Conservation (phyloP, 1,140 invertebrate genomes). For the Drosophila ficusphila region DNA sequence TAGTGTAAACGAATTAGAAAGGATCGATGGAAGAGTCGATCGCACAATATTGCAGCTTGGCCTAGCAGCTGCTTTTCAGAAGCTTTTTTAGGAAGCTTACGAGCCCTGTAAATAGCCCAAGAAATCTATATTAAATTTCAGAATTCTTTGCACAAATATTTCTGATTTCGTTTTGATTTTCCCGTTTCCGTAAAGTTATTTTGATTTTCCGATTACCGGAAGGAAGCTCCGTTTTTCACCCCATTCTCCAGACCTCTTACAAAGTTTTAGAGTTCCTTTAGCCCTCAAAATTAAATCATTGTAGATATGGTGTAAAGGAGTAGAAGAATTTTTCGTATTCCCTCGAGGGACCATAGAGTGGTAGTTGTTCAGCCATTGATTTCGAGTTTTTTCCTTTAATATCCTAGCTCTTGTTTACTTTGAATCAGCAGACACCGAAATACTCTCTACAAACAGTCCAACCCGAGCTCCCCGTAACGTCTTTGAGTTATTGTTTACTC, state of each 20-base stretch:
- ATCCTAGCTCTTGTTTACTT: slow-evolving; percentile 2
- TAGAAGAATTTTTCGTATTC: slow-evolving; percentile 7
- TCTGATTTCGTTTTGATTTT: slow-evolving; percentile 1
- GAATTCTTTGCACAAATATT: slow-evolving; percentile 53
- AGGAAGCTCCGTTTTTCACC: slow-evolving; percentile 24
- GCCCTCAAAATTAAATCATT: not conserved
- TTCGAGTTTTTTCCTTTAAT: slow-evolving; percentile 1
- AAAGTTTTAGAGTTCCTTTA: slow-evolving; percentile 5
- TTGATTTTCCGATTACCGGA: not conserved
- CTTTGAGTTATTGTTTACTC: slow-evolving; percentile 9
- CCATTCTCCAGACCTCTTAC: slow-evolving; percentile 15
- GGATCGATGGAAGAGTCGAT: slow-evolving; percentile 19
- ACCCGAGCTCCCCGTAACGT: slow-evolving; percentile 37
- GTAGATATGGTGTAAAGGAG: slow-evolving; percentile 5
- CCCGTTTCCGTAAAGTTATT: not conserved
- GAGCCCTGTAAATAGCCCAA: slow-evolving; percentile 35
- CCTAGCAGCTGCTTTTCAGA: slow-evolving; percentile 40
- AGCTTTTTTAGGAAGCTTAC: slow-evolving; percentile 30
- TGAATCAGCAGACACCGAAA: slow-evolving; percentile 40
- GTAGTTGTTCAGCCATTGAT: slow-evolving; percentile 20
- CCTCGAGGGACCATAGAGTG: slow-evolving; percentile 8
- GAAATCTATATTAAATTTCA: slow-evolving; percentile 12
- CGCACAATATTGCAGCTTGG: slow-evolving; percentile 30
- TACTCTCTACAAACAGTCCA: slow-evolving; percentile 49
- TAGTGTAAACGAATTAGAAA: slow-evolving; percentile 10